These are phyloP conservation scores for Galeopsomyia nigrocyanea DNA, from an alignment of 2,888 invertebrate species.

Conservation along the genomic window DNA sequence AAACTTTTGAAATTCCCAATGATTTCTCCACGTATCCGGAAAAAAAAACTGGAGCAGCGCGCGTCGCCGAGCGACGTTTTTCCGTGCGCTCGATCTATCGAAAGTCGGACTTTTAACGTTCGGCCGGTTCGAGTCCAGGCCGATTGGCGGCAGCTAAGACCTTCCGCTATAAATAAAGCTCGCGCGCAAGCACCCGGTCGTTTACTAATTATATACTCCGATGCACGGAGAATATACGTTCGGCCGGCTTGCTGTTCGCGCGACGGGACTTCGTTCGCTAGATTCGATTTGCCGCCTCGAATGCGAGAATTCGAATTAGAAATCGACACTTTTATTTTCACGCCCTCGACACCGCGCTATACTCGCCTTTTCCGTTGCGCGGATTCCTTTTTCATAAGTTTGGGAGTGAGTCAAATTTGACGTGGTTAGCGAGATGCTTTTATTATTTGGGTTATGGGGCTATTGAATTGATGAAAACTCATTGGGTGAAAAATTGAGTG, in stretches of 20 bases:
- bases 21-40: not conserved
- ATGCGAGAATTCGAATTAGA: slow-evolving; percentile 14
- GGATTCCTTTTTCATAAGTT: not conserved
- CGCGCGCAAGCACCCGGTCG: slow-evolving; percentile 54
- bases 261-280: not conserved
- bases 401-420: no score
- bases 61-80: not conserved
- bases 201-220: slow-evolving; percentile 65
- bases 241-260: not conserved
- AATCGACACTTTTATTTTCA: slow-evolving; percentile 8
- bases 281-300: not conserved
- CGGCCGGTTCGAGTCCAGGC: not conserved
- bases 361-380: no score
- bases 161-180: slow-evolving; percentile 63
- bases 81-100: slow-evolving; percentile 3
- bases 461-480: no score
- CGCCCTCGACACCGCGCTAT: no score
- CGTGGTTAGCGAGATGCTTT: no score
- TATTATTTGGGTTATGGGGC: no score
- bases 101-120: not conserved
- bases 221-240: slow-evolving; percentile 47
- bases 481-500: no score
- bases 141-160: slow-evolving; percentile 56
- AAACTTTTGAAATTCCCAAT: no score
- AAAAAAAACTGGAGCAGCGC: not conserved